Percentiles rank a stretch among this genome's conserved stretches.
phyloP scores from a whole-genome alignment of 2,797 vertebrate species.

The Sarcophilus harrisii region DNA sequence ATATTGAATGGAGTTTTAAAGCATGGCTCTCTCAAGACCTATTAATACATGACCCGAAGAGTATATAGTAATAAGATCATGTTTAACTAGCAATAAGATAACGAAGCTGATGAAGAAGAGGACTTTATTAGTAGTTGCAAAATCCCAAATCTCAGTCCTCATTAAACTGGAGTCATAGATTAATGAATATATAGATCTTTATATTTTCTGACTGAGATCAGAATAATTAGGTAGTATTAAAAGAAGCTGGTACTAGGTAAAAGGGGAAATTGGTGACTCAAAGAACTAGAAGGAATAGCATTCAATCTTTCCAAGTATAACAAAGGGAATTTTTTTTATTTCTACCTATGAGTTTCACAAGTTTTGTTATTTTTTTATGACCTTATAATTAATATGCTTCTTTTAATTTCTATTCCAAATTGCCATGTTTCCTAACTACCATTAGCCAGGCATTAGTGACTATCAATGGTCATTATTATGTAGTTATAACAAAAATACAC shows the following conservation, averaged over 20 bases:
- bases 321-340: not conserved
- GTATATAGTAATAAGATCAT: constrained; percentile 57
- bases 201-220: constrained; percentile 62
- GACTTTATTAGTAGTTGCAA: constrained; percentile 64
- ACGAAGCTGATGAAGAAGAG: constrained; percentile 58
- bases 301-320: constrained; percentile 39
- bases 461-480: constrained; percentile 18
- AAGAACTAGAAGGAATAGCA: not conserved
- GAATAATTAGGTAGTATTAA: constrained; percentile 70
- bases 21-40: constrained; percentile 40
- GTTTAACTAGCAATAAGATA: constrained; percentile 69
- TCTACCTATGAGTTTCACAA: not conserved
- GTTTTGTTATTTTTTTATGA: constrained; percentile 14
- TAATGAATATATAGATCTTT: constrained; percentile 72
- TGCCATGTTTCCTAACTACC: not conserved
- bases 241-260: constrained; percentile 33
- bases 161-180: constrained; percentile 72
- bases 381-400: not conserved
- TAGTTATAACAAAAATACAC: constrained; percentile 19
- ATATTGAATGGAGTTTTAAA: constrained; percentile 61
- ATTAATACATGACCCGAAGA: constrained; percentile 55
- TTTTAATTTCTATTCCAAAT: not conserved
- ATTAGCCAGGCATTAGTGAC: not conserved
- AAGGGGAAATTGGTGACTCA: not conserved
- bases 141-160: constrained; percentile 73